Evolutionary conservation across 2,113 vertebrate genomes (phyloP).

Genomic region (Xiphias gladius): DNA sequence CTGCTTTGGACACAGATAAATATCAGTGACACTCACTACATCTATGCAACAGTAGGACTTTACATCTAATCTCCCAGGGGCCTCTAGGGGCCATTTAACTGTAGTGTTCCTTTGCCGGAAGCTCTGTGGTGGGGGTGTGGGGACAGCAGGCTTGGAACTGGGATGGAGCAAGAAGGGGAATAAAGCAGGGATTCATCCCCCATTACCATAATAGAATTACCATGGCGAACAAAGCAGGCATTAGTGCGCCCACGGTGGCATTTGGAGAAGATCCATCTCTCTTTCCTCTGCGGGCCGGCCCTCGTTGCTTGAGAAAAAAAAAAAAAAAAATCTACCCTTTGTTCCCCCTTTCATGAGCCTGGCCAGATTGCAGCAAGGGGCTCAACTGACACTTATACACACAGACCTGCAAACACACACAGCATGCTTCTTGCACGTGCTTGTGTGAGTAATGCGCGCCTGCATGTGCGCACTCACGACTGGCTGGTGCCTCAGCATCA

Average conservation of each 20-base stretch:
- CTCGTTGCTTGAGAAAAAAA: conserved; percentile 57
- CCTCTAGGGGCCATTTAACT: conserved; percentile 53
- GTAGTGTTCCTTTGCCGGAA: conserved; percentile 63
- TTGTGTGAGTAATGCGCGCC: conserved; percentile 7
- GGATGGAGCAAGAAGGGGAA: conserved; percentile 44
- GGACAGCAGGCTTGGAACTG: conserved; percentile 36
- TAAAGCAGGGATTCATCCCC: conserved; percentile 63
- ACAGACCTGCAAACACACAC: conserved; percentile 28
- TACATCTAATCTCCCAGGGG: conserved; percentile 51
- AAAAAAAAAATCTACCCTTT: conserved; percentile 66
- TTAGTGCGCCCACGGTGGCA: conserved; percentile 71
- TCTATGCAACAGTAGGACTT: conserved; percentile 28
- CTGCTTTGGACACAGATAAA: conserved; percentile 18
- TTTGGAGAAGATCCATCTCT: conserved; percentile 78
- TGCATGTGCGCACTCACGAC: conserved; percentile 10
- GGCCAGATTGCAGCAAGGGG: conserved; percentile 48
- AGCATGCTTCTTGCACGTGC: background rate
- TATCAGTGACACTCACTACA: conserved; percentile 35
- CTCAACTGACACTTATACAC: conserved; percentile 37
- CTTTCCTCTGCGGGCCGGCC: conserved; percentile 56
- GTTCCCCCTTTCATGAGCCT: conserved; percentile 56
- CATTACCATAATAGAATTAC: conserved; percentile 81
- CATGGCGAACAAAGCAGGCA: conserved; percentile 73
- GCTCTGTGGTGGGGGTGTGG: conserved; percentile 19
- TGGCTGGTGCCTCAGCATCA: conserved; percentile 54